phyloP scores from a whole-genome alignment of 2,113 vertebrate species.

The Nyctereutes procyonoides region DNA sequence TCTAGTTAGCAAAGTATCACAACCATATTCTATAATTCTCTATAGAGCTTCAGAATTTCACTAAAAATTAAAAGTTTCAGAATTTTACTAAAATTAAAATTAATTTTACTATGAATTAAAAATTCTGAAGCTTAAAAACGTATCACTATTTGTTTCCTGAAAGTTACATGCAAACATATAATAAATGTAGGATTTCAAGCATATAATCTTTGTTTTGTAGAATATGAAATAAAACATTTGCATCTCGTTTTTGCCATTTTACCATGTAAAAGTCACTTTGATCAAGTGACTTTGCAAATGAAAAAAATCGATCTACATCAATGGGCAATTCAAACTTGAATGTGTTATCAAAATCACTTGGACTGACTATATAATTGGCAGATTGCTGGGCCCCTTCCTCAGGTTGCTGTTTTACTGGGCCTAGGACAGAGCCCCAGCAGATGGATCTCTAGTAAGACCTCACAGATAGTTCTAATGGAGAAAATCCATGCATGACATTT shows the following conservation, averaged over 20 bases:
- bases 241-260: not conserved
- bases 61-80: not conserved
- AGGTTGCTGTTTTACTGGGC: not conserved
- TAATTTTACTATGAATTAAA: no score
- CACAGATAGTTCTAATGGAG: not conserved
- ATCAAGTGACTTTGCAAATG: not conserved
- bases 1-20: not conserved
- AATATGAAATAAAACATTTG: not conserved
- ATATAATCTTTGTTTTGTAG: not conserved
- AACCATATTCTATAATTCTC: not conserved
- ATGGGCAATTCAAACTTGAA: not conserved
- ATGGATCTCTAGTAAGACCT: not conserved
- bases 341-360: not conserved
- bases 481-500: not conserved
- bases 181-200: not conserved
- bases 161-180: not conserved
- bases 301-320: not conserved
- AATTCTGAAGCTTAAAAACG: no score
- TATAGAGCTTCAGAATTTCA: not conserved
- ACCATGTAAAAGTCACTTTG: not conserved
- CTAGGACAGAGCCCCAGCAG: not conserved
- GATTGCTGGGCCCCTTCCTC: not conserved
- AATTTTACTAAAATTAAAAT: not conserved
- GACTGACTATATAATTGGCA: not conserved
- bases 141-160: not conserved